These are phyloP conservation scores for Drosophila melanosoma DNA, from an alignment of 2,888 invertebrate genomes.

Conservation along the genomic window DNA sequence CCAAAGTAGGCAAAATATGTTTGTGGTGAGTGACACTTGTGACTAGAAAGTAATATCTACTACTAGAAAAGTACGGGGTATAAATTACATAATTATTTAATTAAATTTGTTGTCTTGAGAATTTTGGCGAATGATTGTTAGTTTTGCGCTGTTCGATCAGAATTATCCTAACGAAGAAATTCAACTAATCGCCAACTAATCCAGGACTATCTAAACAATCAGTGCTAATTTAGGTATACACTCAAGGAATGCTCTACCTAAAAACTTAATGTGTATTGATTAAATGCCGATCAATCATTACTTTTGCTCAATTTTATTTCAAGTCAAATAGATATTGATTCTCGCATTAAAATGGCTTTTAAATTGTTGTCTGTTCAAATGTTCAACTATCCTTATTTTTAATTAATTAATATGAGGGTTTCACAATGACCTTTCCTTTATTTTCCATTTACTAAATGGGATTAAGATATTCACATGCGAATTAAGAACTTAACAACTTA, in stretches of 20 bases:
- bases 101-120: not conserved
- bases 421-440: not conserved
- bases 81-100: too few relatives aligned
- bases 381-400: not conserved
- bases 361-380: not conserved
- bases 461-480: not conserved
- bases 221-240: not conserved
- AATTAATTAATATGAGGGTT: not conserved
- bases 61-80: not conserved
- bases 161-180: not conserved
- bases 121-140: too few relatives aligned
- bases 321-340: not conserved
- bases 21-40: constrained; percentile 37
- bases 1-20: constrained; percentile 32
- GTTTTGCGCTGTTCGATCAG: not conserved
- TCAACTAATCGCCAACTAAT: not conserved
- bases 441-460: not conserved
- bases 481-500: not conserved
- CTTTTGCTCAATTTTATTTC: not conserved
- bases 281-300: not conserved
- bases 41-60: not conserved
- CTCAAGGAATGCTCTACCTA: not conserved
- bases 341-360: not conserved
- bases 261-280: not conserved
- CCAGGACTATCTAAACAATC: too few relatives aligned